Evolutionary conservation across 2,797 vertebrate species (phyloP), one percentile per base, ranked within the genome.

Genomic region (Amazona ochrocephala): DNA sequence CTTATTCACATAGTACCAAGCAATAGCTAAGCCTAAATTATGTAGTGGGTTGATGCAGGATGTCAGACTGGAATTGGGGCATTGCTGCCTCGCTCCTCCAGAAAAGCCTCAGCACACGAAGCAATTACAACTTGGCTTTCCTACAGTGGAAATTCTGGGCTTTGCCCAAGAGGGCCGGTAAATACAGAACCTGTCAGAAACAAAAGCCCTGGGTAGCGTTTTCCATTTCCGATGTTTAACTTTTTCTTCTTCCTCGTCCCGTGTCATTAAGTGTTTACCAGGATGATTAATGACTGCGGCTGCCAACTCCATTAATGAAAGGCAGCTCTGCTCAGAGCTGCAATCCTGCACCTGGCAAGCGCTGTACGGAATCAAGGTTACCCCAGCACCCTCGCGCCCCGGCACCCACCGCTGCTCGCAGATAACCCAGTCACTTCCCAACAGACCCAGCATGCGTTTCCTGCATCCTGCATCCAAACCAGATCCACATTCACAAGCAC

Each of bases 201-300:
- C 65, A 77, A 58, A 87, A 91, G 79, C 84, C 73, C 79, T 27
- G 45, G 95, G 94, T 21, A 87, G 76, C 62, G 45, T 72, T 92
- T 93, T 71, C 93, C 68, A 79, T 67, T 91, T 85, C 45, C 26
- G 62, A 39, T 58, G 85, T 87, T 96, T 85, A 93, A 96, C 91
- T 94, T 93, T 93, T 93, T 45, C 89, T 73, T 96, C 87, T 71
- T 71, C 91, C 89, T 87, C 27, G 5, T 32, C 80, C 87, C 16
- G 53, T 94, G 94, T 90, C 96, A 96, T 94, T 94, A 96, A 94
- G 94, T 92, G 95, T 95, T 95, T 95, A 95, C 93, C 84, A 87
- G 91, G 89, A 95, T 96, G 96, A 96, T 96, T 96, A 96, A 96
- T 91, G 95, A 89, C 91, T 91, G 94, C 73, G 48, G 91, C 91